Base-by-base conservation (phyloP, 2,888 invertebrate genomes). In the Dynastes hyllus region DNA sequence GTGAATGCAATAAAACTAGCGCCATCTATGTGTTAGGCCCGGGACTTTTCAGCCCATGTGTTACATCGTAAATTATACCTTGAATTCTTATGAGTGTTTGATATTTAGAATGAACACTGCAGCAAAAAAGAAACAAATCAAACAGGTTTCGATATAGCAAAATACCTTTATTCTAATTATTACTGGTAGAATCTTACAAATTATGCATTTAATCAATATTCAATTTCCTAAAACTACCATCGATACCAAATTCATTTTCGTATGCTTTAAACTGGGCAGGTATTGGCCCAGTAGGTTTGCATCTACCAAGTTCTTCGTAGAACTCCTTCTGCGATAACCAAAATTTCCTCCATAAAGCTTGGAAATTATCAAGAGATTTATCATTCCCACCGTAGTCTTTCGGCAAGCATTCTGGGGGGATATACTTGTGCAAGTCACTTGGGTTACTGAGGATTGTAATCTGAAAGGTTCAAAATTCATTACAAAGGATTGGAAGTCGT, bases 311-410 rank as follows among this genome's bases (percentile, higher is more conserved):
- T 66, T 91, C 88, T 45, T 92, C 87, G 63, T 93, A 90, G 90
- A 91, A 91, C 86, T 92, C 87, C 85, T 89, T 84, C 88, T 90
- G 88, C 86, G 91, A 86, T 86, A 91, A 83, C 87, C 92, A 80
- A 2, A 22, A 16, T 88, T 91, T 86, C 84, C 87, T 87, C 93
- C 93, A 93, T 79, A 90, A 90, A 79, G 89, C 91, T 84, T 89
- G 85, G 3, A 92, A 85, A 55, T 88, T 85, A 8, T 90, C 89
- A 69, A 92, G 87, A 66, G 90, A 89, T 16, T 90, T 90, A 70
- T 91, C 91, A n/a, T 90, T 88, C 1, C 94, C 94, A 2, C 93
- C 93, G 88, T 92, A 93, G 83, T 94, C 93, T n/a, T 88, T 87
- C 0, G 94, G 94, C 45, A 94, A 87, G 32, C 92, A 89, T 45